Evolutionary conservation across 2,888 invertebrate species (phyloP), one percentile per base, ranked within the genome.

Genomic region (Oscheius sp.): DNA sequence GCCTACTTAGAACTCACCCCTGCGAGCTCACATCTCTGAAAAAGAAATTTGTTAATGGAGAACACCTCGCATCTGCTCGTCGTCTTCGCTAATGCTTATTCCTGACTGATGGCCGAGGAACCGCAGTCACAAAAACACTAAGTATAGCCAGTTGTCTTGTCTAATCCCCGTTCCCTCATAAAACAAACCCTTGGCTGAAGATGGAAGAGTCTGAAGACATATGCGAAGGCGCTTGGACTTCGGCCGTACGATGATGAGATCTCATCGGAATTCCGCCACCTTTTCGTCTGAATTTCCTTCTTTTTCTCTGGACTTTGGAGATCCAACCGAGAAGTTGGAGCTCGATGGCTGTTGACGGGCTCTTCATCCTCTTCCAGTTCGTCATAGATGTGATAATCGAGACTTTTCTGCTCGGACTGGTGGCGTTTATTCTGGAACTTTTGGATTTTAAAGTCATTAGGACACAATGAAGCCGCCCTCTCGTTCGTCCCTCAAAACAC

Each of bases 1-100:
- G n/a, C 65, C 68, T 72, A 52, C 69, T n/a, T n/a, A n/a, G n/a
- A 34, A 31, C 46, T 45, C 48, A 63, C 63, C 57, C 66, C 50
- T 46, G 61, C 61, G 73, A 70, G 68, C 65, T 70, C 64, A 67
- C 70, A 58, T 67, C 63, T 66, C 58, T 65, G 70, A 45, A 61
- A 61, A 33, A 55, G 27, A 58, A n/a, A 29, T 27, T 45, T 25
- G 31, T 45, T 61, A 42, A 15, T 10, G 27, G 5, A 10, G 45
- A 61, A 61, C 61, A 20, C 55, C 52, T 52, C 37, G 61, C 61
- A 61, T 61, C 61, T 61, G 61, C 61, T 45, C 12, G 45, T 61
- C 42, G 61, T 61, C 61, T 4, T 42, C 42, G 61, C 61, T 61
- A 61, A 61, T 61, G 61, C 61, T 61, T 45, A 61, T 45, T n/a